phyloP scores from a whole-genome alignment of 2,888 invertebrate species.

The Dasypogon diadema region DNA sequence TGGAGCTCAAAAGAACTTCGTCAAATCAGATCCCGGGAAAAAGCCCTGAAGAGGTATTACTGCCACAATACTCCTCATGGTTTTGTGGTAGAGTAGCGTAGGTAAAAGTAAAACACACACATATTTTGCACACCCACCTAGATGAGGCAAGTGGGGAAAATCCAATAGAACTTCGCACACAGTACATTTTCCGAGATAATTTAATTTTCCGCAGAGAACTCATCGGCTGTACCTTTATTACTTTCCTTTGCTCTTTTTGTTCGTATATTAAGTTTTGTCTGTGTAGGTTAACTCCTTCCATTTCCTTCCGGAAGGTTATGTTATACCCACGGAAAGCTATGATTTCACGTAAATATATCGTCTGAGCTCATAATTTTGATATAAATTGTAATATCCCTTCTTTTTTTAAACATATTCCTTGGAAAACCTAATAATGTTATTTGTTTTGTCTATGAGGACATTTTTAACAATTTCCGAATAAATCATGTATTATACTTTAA shows the following conservation, averaged over 20 bases:
- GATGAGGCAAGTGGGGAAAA: neutral
- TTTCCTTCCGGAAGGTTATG: neutral
- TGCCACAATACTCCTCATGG: neutral
- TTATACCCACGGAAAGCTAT: neutral
- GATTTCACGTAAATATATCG: neutral
- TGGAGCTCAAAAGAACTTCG: neutral
- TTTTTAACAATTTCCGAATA: too few relatives aligned
- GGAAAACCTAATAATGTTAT: too few relatives aligned
- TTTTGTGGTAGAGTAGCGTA: neutral
- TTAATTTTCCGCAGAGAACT: conserved; percentile 3
- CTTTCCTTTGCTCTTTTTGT: neutral
- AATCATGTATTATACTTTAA: too few relatives aligned
- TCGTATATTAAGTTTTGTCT: neutral
- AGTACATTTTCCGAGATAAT: neutral
- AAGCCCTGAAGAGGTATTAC: neutral
- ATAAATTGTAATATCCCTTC: neutral
- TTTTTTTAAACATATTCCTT: too few relatives aligned
- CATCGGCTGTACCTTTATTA: conserved; percentile 5
- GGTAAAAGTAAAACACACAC: conserved; percentile 2
- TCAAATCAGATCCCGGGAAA: neutral
- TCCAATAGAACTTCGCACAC: neutral
- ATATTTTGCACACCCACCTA: neutral
- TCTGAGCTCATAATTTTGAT: neutral
- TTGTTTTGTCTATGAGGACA: too few relatives aligned
- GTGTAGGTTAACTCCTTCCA: neutral